Evolutionary conservation across 2,797 vertebrate genomes (phyloP), one percentile per base, ranked within the genome.

Genomic region (Philypnodon macrostomus): DNA sequence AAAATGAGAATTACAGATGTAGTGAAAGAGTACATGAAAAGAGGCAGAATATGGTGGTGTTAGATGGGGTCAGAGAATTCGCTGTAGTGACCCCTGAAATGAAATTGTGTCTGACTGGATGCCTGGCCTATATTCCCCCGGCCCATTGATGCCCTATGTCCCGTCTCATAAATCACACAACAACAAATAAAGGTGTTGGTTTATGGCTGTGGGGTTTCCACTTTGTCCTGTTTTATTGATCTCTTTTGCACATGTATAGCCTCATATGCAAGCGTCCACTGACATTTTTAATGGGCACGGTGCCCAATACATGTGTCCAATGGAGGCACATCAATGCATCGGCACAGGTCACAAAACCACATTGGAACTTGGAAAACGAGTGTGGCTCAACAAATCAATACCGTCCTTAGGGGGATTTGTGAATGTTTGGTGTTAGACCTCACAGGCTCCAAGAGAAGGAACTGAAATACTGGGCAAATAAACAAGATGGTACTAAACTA

Each of bases 141-240:
- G 24, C 13, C 39, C 10, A 33, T 50, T 52, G 54, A 48, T 68
- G 64, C 33, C 73, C 36, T 50, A 13, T 19, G n/a, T 47, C 35
- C 55, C 13, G 27, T 55, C 33, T 62, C 56, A 65, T 73, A 46
- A 48, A 71, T 78, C 64, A 61, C 5, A 16, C 3, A 11, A 38
- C 27, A 49, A 58, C 26, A 5, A 29, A n/a, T n/a, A 8, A 33
- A 37, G 29, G 12, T 15, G 46, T 23, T 68, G 73, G 75, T 75
- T 47, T 73, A 77, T 75, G 56, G 13, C 26, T 59, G 12, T 8
- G n/a, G 11, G n/a, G 30, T 42, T 54, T 51, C 27, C 26, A 4
- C 47, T 54, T 53, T 35, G 13, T 47, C 8, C 19, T 62, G 47
- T 67, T 58, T 35, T 45, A 33, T 49, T 58, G 41, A 55, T 60